Evolutionary conservation across 2,888 invertebrate genomes (phyloP).

Genomic region (Callimorpha dominula): DNA sequence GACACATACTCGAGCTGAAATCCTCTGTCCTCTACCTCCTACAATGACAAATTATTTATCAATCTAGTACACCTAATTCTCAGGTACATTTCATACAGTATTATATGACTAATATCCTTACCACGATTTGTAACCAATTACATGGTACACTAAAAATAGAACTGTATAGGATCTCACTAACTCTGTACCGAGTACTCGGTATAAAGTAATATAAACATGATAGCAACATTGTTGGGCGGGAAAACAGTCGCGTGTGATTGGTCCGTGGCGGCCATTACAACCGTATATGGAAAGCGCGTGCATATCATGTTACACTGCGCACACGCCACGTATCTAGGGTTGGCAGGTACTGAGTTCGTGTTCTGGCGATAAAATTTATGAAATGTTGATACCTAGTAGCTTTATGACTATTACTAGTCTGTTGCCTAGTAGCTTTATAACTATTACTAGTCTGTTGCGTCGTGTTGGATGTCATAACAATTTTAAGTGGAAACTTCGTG

Average conservation of each 20-base stretch:
- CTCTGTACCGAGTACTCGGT: neutral
- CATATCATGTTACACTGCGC: conserved; percentile 73
- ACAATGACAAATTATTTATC: neutral
- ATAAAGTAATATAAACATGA: conserved; percentile 25
- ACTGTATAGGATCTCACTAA: conserved; percentile 2
- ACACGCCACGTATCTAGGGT: conserved; percentile 45
- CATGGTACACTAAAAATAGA: conserved; percentile 20
- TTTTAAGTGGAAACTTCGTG: neutral
- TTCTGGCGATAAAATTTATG: neutral
- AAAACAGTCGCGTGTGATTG: conserved; percentile 66
- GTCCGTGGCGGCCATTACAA: conserved; percentile 65
- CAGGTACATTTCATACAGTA: neutral
- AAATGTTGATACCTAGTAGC: neutral
- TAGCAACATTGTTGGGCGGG: conserved; percentile 64
- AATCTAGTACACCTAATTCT: neutral
- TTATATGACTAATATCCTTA: neutral
- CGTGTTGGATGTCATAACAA: no score
- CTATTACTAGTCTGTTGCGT: neutral
- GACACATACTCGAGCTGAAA: neutral
- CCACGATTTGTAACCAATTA: conserved; percentile 4
- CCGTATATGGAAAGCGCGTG: conserved; percentile 77
- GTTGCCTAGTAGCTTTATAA: no score
- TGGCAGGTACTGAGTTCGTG: conserved; percentile 17
- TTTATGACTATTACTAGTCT: neutral
- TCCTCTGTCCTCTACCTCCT: neutral